Base-by-base conservation (phyloP, 2,888 invertebrate species). In the Disparrhopalites patrizii region DNA sequence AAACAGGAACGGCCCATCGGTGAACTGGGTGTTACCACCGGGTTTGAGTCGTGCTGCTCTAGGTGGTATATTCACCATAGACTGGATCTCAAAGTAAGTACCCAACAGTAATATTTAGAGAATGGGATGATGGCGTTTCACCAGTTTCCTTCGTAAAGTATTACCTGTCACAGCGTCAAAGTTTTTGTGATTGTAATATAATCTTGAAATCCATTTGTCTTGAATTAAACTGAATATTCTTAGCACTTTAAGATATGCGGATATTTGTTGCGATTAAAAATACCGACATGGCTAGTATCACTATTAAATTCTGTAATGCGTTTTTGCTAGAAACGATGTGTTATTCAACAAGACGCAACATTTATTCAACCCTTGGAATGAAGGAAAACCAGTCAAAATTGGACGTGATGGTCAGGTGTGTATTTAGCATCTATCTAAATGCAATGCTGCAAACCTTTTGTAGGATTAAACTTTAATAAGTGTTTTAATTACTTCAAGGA, bases 381-480 rank as follows among this genome's bases (percentile, higher is more conserved):
- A 97, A 79, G 93, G 94, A 52, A 96, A 96, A 81, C 95, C 96
- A 65, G 97, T 98, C 0, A 98, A 98, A 84, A 97, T 98, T 77
- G 98, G 96, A n/a, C 85, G 98, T 70, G 98, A 98, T 82, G 98
- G 98, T 66, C 83, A 84, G 79, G 83, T 82, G 47, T n/a, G 27
- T n/a, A 25, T n/a, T 33, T 7, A 56, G n/a, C n/a, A n/a, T n/a
- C n/a, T n/a, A n/a, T n/a, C n/a, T n/a, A n/a, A n/a, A n/a, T n/a
- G n/a, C n/a, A n/a, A n/a, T n/a, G n/a, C n/a, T n/a, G n/a, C n/a
- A n/a, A n/a, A n/a, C n/a, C n/a, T n/a, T n/a, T n/a, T n/a, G n/a
- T n/a, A n/a, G n/a, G n/a, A n/a, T n/a, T n/a, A n/a, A n/a, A n/a
- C n/a, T n/a, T n/a, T n/a, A n/a, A n/a, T n/a, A n/a, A n/a, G n/a